Evolutionary conservation across 2,797 vertebrate species (phyloP).

Genomic region (Falco peregrinus): DNA sequence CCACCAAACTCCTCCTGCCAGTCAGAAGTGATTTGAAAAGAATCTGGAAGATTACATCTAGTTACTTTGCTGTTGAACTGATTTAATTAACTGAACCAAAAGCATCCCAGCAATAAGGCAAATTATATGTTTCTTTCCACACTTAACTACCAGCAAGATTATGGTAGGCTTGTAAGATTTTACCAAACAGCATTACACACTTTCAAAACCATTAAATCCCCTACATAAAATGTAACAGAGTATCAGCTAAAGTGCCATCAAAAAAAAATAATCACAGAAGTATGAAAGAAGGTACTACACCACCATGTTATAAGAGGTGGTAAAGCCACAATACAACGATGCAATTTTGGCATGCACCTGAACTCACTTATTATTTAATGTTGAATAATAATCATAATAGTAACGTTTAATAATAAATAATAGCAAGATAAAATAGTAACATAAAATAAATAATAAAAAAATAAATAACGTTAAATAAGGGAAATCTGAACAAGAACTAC

Average conservation of each 20-base stretch:
- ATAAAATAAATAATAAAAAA: no score
- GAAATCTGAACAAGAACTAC: background rate
- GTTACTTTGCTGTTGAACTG: background rate
- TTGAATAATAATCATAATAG: no score
- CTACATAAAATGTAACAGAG: background rate
- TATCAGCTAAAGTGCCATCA: background rate
- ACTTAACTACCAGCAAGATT: background rate
- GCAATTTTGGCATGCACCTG: background rate
- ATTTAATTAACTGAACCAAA: background rate
- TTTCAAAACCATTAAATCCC: background rate
- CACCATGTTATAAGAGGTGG: background rate
- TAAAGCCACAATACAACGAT: background rate
- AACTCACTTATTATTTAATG: background rate
- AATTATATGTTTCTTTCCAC: background rate
- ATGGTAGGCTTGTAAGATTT: background rate
- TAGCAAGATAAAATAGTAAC: no score
- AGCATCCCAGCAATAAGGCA: background rate
- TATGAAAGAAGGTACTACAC: background rate
- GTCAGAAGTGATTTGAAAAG: background rate
- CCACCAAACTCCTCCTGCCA: background rate
- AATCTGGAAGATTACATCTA: background rate
- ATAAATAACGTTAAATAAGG: no score
- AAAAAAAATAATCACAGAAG: background rate
- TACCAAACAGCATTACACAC: background rate
- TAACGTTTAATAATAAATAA: no score